A percentile compares a stretch with the other conserved stretches of the same genome.
These are phyloP conservation scores for Volucella inflata DNA, from an alignment of 2,888 invertebrate species.

Conservation along the genomic window DNA sequence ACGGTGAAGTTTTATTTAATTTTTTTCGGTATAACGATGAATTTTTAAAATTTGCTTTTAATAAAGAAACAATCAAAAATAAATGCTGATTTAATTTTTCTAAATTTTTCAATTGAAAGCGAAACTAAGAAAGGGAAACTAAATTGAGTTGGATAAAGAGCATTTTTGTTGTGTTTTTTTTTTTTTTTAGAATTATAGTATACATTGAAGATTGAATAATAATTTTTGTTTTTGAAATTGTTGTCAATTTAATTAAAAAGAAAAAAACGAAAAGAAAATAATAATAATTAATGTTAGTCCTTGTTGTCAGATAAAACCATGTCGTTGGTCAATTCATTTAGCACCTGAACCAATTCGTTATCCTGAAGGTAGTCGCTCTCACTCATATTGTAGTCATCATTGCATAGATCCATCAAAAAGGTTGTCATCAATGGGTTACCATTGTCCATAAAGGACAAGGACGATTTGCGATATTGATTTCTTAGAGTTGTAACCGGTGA, in stretches of 20 bases:
- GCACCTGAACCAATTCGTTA: constrained; percentile 80
- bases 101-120: background rate
- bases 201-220: background rate
- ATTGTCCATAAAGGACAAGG: constrained; percentile 80
- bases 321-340: constrained; percentile 78
- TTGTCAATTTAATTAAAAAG: constrained; percentile 16
- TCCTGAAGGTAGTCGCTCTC: constrained; percentile 78
- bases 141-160: constrained; percentile 20
- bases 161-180: background rate
- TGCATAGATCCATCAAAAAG: constrained; percentile 81
- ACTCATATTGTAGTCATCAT: constrained; percentile 81
- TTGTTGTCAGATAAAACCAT: constrained; percentile 75
- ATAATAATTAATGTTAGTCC: constrained; percentile 32
- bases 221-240: constrained; percentile 3
- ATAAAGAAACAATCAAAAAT: constrained; percentile 9
- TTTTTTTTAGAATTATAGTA: constrained; percentile 22
- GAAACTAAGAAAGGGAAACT: background rate
- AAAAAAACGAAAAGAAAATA: background rate
- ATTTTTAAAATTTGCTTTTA: background rate
- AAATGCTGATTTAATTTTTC: constrained; percentile 52
- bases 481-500: constrained; percentile 3
- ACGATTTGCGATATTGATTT: constrained; percentile 58
- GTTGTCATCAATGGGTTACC: constrained; percentile 80
- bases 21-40: constrained; percentile 7
- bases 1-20: background rate